Base-by-base conservation (phyloP, 2,888 invertebrate species). In the Dicyrtoma fusca region DNA sequence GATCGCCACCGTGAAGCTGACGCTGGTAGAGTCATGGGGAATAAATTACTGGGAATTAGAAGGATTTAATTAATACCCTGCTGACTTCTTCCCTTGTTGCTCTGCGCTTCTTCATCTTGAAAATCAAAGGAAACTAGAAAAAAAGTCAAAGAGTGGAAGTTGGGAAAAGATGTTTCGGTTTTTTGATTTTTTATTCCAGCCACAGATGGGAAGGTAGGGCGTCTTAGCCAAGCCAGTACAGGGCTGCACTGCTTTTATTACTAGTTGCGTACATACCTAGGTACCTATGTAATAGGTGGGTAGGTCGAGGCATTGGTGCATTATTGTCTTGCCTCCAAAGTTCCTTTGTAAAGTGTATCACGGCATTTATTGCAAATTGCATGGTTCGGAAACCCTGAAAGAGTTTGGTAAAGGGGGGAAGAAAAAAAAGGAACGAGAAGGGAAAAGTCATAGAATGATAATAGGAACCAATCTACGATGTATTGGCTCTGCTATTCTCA, bases 41-140 rank as follows among this genome's bases (percentile, higher is more conserved):
- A 66, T 66, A 66, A 66, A 53, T 66, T 66, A 66, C 51, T n/a
- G 42, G 53, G 42, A 66, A 66, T 66, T 34, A 66, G 53, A 53
- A 53, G 42, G 53, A 66, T 66, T 66, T 53, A 66, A 66, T 66
- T 66, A 66, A 66, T 66, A 53, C 53, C 66, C 66, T 66, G 55
- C 66, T 55, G 66, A 21, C 42, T 66, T 26, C 17, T 42, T 44
- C 21, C 34, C 34, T 34, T 34, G 21, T 21, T 55, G 21, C 19
- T 55, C 55, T 17, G 13, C 55, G 14, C 19, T 59, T 34, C 8
- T 59, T 17, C 26, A 26, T 19, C 59, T 59, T 23, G 13, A 49
- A 34, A 34, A 8, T 34, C 34, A 49, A 17, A 49, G 17, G 49
- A 17, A 17, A 11, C 5, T 6, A 49, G 49, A 49, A 49, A 49